Base-by-base conservation (phyloP, 2,888 invertebrate genomes). In the Morpho deidamia region DNA sequence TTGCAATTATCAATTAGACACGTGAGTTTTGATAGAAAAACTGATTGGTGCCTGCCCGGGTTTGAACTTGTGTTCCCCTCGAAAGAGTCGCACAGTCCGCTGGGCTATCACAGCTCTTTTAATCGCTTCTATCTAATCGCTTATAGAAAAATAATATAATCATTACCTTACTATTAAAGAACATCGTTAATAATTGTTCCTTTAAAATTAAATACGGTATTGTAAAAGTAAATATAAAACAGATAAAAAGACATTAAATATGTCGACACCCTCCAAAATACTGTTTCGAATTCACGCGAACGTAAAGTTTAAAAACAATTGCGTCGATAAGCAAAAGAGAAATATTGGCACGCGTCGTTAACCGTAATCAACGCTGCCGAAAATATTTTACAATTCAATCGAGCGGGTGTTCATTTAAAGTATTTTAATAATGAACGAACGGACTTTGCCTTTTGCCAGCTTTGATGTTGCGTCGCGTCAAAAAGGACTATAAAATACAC, bases 231-330 rank as follows among this genome's bases (percentile, higher is more conserved):
- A 23, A 23, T 23, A 23, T 23, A 5, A 23, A 23, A 23, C 23
- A 5, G 23, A 23, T 5, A 23, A 23, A 23, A 23, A 23, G 23
- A 23, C 23, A 37, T 37, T 10, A 37, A 37, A 37, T 37, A 37
- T 33, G 44, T 10, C 44, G 8, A 34, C 8, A 1, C 8, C 7
- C 11, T 8, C 11, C 11, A 10, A 12, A 11, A 37, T 5, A 39
- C 38, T 11, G 47, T 47, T 11, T 11, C 8, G 23, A 40, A 48
- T 48, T 48, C 48, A 41, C 48, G 8, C 11, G 40, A 48, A 33
- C 40, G 48, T 48, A 41, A 48, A 48, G 33, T 48, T 41, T 48
- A 41, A 48, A 48, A 40, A 48, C 48, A 48, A 48, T 48, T 48
- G 40, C 39, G 47, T 9, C 40, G 48, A 48, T 48, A 48, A 48